Base-by-base conservation (phyloP, 2,888 invertebrate species). In the Drosophila koepferae region DNA sequence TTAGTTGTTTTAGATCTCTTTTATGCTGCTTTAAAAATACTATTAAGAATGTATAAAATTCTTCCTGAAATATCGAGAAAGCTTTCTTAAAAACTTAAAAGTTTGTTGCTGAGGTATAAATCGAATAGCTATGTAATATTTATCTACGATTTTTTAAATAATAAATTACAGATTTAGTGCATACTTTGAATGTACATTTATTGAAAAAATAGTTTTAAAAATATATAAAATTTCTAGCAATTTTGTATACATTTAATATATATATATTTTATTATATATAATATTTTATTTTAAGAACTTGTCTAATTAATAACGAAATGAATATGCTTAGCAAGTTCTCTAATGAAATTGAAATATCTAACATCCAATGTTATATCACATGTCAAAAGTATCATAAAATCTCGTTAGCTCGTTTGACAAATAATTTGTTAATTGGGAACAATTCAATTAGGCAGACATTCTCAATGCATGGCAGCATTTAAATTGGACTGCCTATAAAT, bases 351-450 rank as follows among this genome's bases (percentile, higher is more conserved):
- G 10, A 43, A 43, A 43, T 48, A 46, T n/a, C 8, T 14, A 41
- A 31, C 7, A 14, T 2, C 4, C 14, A 2, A 7, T 41, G n/a
- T 41, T 28, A 16, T 38, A 9, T 5, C 3, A 48, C 9, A 40
- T 10, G 20, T 23, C 23, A 6, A 41, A 53, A 23, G 14, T 44
- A n/a, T 36, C n/a, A 20, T 20, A 23, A 23, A 31, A 55, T 36
- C 5, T 36, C 10, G 20, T 36, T 54, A n/a, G 36, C 28, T 36
- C 14, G 14, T 38, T 43, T 43, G 44, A 14, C 54, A 36, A n/a
- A 6, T 38, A 36, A 16, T 51, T 51, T 65, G 49, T 18, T 63
- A 65, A 63, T 63, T 63, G 36, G n/a, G 6, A 63, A 3, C 41
- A 62, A 62, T 61, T 53, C 61, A 53, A 40, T 61, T 10, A 18